Percentiles rank a stretch among this genome's conserved stretches.
Evolutionary conservation across 1,140 invertebrate species (phyloP).

Genomic region (Orussus abietinus): DNA sequence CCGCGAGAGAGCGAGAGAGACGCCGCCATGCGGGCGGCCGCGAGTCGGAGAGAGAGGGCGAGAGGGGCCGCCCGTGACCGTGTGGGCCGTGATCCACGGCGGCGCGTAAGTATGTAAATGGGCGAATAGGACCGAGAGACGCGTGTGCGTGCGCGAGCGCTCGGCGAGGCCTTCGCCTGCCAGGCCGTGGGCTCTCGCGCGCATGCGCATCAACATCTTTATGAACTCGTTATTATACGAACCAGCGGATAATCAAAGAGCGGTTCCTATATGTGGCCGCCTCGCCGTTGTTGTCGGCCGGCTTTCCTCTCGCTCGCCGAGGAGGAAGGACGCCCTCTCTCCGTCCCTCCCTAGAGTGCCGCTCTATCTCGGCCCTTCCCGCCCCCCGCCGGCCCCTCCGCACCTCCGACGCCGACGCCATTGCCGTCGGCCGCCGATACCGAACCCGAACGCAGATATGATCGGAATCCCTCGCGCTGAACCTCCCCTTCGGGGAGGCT

Average conservation of each 20-base stretch:
- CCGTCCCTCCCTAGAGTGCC: constrained; percentile 16
- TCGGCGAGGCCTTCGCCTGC: constrained; percentile 14
- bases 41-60: neutral
- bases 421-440: no score
- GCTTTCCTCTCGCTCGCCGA: constrained; percentile 1
- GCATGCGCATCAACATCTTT: constrained; percentile 43
- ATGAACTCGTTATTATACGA: constrained; percentile 50
- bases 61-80: constrained; percentile 5
- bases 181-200: constrained; percentile 11
- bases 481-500: no score
- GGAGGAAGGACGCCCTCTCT: constrained; percentile 14
- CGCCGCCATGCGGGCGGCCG: constrained; percentile 7
- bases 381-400: no score
- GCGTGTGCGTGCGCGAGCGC: constrained; percentile 23
- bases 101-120: constrained; percentile 40
- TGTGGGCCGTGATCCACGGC: neutral
- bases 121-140: constrained; percentile 41
- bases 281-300: constrained; percentile 3
- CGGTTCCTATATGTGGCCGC: constrained; percentile 30
- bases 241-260: constrained; percentile 49
- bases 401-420: constrained; percentile 10
- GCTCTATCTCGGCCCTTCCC: neutral
- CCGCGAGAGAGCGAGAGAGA: neutral
- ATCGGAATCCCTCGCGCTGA: no score
- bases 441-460: no score